Conservation (phyloP, 37 sponge, comb jelly and placozoan genomes). For the Ephydatia muelleri region DNA sequence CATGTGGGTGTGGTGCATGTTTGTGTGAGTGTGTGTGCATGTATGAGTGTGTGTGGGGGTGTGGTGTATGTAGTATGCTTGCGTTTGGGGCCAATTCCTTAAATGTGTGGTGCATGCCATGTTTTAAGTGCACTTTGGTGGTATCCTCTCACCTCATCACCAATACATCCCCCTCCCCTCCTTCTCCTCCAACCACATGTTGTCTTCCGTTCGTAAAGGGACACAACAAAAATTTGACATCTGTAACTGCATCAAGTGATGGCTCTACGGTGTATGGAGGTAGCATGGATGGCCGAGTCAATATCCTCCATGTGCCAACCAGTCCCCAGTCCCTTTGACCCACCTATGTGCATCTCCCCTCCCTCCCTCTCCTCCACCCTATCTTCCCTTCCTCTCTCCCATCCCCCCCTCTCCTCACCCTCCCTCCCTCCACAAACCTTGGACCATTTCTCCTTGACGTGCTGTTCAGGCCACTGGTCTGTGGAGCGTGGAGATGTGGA, state of each 20-base stretch:
- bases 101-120: background rate
- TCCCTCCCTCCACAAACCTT: background rate
- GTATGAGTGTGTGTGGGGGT: background rate
- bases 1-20: background rate
- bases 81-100: background rate
- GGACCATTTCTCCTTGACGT: constrained; percentile 29
- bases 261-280: constrained; percentile 68
- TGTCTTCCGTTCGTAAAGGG: constrained; percentile 44
- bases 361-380: too few relatives aligned
- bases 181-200: background rate
- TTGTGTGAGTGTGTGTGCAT: background rate
- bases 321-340: background rate
- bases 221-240: constrained; percentile 84
- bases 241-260: constrained; percentile 53
- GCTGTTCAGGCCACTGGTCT: constrained; percentile 56
- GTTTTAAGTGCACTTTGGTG: background rate
- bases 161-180: background rate
- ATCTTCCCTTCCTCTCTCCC: too few relatives aligned
- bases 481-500: constrained; percentile 67
- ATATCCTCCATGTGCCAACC: constrained; percentile 48
- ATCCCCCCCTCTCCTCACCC: background rate
- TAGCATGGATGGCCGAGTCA: constrained; percentile 78
- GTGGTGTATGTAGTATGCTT: background rate
- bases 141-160: background rate
- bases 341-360: background rate